These are phyloP conservation scores for Acanthosoma haemorrhoidale DNA, from an alignment of 2,888 invertebrate species.

Conservation along the genomic window DNA sequence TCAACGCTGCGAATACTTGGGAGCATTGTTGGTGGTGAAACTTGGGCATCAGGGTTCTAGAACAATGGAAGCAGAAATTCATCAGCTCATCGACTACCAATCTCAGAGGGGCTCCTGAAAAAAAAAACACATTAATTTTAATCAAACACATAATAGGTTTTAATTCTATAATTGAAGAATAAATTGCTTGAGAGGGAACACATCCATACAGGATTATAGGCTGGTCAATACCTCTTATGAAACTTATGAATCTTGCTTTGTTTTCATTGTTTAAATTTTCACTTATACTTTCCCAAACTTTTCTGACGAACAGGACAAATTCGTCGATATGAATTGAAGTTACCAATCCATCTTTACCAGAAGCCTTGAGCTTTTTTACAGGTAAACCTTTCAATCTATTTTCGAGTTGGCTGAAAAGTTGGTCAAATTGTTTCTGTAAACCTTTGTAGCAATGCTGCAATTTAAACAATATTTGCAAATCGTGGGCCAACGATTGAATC, in stretches of 20 bases:
- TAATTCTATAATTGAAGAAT: background rate
- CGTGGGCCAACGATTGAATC: background rate
- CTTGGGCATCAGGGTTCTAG: background rate
- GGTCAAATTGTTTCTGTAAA: constrained; percentile 9
- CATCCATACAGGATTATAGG: too few species aligned
- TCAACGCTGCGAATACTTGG: background rate
- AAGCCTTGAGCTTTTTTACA: background rate
- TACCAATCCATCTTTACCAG: background rate
- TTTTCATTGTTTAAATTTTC: constrained; percentile 22
- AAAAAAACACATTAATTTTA: background rate
- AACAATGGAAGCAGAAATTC: constrained; percentile 1
- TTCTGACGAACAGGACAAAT: constrained; percentile 30
- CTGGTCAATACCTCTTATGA: background rate
- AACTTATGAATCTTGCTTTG: constrained; percentile 1
- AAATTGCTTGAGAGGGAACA: background rate
- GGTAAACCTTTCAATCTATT: background rate
- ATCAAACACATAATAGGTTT: background rate
- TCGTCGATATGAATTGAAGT: constrained; percentile 1
- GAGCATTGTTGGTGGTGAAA: background rate
- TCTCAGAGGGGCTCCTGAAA: constrained; percentile 23
- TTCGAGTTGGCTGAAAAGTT: constrained; percentile 6
- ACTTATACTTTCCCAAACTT: constrained; percentile 30
- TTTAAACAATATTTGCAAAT: constrained; percentile 2
- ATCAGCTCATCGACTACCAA: background rate
- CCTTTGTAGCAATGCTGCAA: background rate